Conservation (phyloP, 2,113 vertebrate genomes). For the Dromaius novaehollandiae region DNA sequence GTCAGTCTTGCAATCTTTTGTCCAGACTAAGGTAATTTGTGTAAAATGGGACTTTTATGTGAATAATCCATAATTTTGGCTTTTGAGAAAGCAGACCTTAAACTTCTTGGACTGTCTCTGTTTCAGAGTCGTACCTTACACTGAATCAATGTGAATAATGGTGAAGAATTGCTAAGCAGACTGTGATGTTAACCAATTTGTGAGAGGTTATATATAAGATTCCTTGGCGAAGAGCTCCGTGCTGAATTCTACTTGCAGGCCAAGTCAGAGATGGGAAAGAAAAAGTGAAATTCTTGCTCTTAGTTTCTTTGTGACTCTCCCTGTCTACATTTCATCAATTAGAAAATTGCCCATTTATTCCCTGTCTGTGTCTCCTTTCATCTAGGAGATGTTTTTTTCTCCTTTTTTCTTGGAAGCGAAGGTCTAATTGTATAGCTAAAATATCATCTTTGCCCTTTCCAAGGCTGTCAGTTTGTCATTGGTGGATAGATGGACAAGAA, state of each 20-base stretch:
- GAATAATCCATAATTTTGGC: slow-evolving; percentile 62
- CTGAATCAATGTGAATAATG: slow-evolving; percentile 4
- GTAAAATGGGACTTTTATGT: slow-evolving; percentile 59
- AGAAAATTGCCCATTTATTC: slow-evolving; percentile 68
- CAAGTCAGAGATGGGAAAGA: neutral
- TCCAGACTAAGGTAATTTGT: slow-evolving; percentile 65
- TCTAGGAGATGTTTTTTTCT: slow-evolving; percentile 19
- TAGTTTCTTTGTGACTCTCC: slow-evolving; percentile 43
- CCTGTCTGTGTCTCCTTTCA: slow-evolving; percentile 53
- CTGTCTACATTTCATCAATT: slow-evolving; percentile 60
- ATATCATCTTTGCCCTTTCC: slow-evolving; percentile 66
- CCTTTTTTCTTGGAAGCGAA: slow-evolving; percentile 53
- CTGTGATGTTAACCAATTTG: slow-evolving; percentile 64
- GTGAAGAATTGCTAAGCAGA: slow-evolving; percentile 39
- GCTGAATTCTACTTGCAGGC: slow-evolving; percentile 29
- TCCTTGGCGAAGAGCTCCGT: slow-evolving; percentile 18
- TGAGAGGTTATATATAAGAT: slow-evolving; percentile 20
- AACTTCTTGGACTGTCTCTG: slow-evolving; percentile 44
- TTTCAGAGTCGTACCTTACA: slow-evolving; percentile 38
- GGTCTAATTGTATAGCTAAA: slow-evolving; percentile 63
- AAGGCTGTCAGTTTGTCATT: slow-evolving; percentile 56
- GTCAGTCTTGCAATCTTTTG: slow-evolving; percentile 64
- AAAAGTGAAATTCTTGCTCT: slow-evolving; percentile 42
- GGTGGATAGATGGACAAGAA: slow-evolving; percentile 64
- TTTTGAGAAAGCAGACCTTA: slow-evolving; percentile 60